Evolutionary conservation across 2,113 vertebrate genomes (phyloP).

Genomic region (Myotis lucifugus): DNA sequence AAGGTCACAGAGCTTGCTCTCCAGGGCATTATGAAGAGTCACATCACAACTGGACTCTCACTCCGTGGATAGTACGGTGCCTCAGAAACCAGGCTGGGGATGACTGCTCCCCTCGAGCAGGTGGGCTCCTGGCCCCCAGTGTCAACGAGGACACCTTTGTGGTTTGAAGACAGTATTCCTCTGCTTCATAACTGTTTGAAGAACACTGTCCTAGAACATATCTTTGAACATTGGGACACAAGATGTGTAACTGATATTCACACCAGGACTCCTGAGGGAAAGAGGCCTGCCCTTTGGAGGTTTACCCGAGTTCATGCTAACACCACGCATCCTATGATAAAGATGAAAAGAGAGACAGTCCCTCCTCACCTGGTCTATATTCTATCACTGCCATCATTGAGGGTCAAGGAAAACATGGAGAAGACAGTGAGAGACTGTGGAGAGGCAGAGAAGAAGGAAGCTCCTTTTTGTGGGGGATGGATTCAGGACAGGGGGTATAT

Average conservation of each 20-base stretch:
- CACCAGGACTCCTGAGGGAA: background rate
- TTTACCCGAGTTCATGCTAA: background rate
- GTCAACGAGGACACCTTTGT: background rate
- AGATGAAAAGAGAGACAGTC: background rate
- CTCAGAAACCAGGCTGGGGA: background rate
- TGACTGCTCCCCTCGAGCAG: background rate
- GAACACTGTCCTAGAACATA: background rate
- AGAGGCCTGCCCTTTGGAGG: background rate
- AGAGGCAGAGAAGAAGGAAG: background rate
- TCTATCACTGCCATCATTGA: background rate
- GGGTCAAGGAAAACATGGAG: background rate
- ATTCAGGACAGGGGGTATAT: background rate
- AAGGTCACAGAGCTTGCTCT: background rate
- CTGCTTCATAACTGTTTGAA: background rate
- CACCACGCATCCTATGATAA: background rate
- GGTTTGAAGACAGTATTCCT: background rate
- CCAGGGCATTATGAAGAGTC: background rate
- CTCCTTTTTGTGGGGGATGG: background rate
- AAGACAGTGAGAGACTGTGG: background rate
- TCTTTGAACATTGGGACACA: background rate
- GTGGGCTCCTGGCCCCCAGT: background rate
- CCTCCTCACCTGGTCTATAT: background rate
- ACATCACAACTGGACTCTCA: background rate
- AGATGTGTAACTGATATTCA: background rate
- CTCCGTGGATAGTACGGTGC: rapidly evolving